Conservation (phyloP, 2,797 vertebrate genomes). For the Pseudomugil gertrudae region DNA sequence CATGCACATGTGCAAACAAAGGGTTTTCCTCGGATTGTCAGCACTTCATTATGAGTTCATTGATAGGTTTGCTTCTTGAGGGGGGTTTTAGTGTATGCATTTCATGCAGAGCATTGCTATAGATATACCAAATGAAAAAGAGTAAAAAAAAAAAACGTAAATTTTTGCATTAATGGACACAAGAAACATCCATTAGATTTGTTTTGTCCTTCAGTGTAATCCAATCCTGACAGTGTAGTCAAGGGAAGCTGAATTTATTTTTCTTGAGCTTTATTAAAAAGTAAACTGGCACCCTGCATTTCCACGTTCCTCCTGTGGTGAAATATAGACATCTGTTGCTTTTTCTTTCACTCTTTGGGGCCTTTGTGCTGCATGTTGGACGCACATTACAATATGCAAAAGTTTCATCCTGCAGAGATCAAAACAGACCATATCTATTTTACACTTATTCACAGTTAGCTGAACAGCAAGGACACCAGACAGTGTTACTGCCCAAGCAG, state of each 20-base stretch:
- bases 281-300: conserved; percentile 32
- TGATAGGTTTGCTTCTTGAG: conserved; percentile 8
- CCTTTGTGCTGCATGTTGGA: conserved; percentile 16
- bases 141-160: conserved; percentile 45
- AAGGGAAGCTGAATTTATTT: conserved; percentile 37
- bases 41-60: conserved; percentile 39
- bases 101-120: conserved; percentile 45
- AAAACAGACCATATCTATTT: conserved; percentile 34
- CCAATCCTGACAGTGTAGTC: conserved; percentile 34
- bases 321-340: conserved; percentile 10
- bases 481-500: conserved; percentile 33
- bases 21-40: conserved; percentile 35
- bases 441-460: conserved; percentile 19
- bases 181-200: conserved; percentile 31
- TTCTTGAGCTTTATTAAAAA: conserved; percentile 48
- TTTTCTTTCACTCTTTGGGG: conserved; percentile 16
- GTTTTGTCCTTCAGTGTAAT: conserved; percentile 53
- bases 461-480: conserved; percentile 15
- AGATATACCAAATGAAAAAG: conserved; percentile 49
- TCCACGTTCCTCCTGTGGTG: conserved; percentile 6
- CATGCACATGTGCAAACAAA: conserved; percentile 10
- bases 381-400: conserved; percentile 2
- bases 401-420: conserved; percentile 38
- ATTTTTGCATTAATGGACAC: conserved; percentile 20
- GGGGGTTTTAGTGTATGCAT: conserved; percentile 45